Evolutionary conservation across 2,797 vertebrate genomes (phyloP).

Genomic region (Pampus argenteus): DNA sequence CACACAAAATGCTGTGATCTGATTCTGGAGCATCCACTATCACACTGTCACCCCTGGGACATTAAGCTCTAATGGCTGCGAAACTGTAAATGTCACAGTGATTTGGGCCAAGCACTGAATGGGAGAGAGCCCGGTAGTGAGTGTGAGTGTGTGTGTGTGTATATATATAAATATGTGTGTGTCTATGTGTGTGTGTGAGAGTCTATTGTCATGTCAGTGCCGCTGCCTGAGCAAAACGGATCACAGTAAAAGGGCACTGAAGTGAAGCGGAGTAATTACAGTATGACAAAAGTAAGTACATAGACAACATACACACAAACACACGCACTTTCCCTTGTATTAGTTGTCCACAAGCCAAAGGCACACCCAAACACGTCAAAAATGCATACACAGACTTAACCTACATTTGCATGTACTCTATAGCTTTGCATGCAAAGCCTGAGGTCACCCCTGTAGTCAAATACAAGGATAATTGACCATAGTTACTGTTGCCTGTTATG

Average conservation of each 20-base stretch:
- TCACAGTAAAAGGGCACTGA: slow-evolving; percentile 72
- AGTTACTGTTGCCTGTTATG: too few species aligned
- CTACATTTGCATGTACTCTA: neutral
- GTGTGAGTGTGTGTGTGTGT: slow-evolving; percentile 19
- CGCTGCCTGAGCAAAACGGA: slow-evolving; percentile 63
- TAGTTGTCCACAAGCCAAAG: slow-evolving; percentile 9
- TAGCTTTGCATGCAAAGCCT: slow-evolving; percentile 12
- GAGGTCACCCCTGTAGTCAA: too few species aligned
- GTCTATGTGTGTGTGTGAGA: neutral
- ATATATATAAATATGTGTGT: slow-evolving; percentile 14
- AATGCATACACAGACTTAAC: neutral
- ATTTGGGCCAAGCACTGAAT: slow-evolving; percentile 69
- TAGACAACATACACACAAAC: slow-evolving; percentile 16
- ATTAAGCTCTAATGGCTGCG: slow-evolving; percentile 77
- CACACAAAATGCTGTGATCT: slow-evolving; percentile 50
- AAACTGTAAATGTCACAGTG: slow-evolving; percentile 85
- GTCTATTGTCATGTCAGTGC: slow-evolving; percentile 60
- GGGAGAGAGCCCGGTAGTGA: slow-evolving; percentile 21
- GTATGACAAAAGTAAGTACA: slow-evolving; percentile 48
- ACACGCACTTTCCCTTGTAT: slow-evolving; percentile 10
- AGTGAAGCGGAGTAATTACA: slow-evolving; percentile 76
- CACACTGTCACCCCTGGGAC: slow-evolving; percentile 60
- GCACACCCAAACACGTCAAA: neutral
- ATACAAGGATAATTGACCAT: too few species aligned
- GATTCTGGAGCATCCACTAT: slow-evolving; percentile 56